Conservation (phyloP, 2,888 invertebrate genomes). For the Pristionchus mayeri region DNA sequence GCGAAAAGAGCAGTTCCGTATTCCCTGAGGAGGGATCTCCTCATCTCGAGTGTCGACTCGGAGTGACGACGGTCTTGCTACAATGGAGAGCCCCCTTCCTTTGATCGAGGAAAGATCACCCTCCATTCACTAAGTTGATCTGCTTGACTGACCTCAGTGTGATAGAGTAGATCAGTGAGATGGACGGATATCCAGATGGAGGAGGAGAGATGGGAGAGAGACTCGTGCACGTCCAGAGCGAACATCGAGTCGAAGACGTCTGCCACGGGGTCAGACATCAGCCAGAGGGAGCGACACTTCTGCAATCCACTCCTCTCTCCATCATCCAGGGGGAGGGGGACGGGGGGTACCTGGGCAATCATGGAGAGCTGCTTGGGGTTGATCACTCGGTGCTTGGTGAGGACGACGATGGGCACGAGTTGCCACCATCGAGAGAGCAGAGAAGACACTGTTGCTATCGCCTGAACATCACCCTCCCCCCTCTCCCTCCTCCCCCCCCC, state of each 20-base stretch:
- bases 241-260: constrained; percentile 32
- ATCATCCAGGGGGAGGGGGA: too few species aligned
- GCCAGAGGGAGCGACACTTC: constrained; percentile 32
- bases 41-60: constrained; percentile 38
- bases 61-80: constrained; percentile 22
- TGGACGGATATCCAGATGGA: constrained; percentile 39
- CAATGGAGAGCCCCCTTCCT: too few species aligned
- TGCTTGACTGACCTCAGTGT: constrained; percentile 35
- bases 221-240: constrained; percentile 7
- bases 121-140: neutral
- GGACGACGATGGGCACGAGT: constrained; percentile 43
- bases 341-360: constrained; percentile 42
- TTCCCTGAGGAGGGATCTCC: constrained; percentile 30
- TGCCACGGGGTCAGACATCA: neutral
- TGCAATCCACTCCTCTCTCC: too few species aligned
- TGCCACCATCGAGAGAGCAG: constrained; percentile 49
- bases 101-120: too few species aligned
- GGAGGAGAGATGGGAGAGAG: constrained; percentile 29
- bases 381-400: constrained; percentile 2
- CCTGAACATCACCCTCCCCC: neutral
- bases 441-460: constrained; percentile 20
- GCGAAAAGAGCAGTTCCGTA: constrained; percentile 46
- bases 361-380: neutral
- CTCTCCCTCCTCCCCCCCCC: neutral
- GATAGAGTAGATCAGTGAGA: constrained; percentile 49